Evolutionary conservation across 2,113 vertebrate genomes (phyloP).

Genomic region (Argyrosomus japonicus): DNA sequence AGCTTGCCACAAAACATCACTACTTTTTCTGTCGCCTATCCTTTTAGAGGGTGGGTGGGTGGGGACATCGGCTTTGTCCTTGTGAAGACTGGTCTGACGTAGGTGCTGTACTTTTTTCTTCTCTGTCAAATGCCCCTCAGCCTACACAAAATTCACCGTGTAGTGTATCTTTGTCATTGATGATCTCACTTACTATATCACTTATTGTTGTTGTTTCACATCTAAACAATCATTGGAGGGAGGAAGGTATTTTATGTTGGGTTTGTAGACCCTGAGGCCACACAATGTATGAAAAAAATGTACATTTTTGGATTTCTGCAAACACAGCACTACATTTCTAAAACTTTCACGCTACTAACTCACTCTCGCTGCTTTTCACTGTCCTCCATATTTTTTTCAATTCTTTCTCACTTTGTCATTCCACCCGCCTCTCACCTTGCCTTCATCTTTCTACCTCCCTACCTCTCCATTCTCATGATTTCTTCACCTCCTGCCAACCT

Average conservation of each 20-base stretch:
- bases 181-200: not conserved
- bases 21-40: not conserved
- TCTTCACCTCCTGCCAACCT: constrained; percentile 16
- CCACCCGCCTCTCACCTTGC: not conserved
- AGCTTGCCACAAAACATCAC: constrained; percentile 20
- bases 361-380: not conserved
- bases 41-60: not conserved
- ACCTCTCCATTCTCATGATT: not conserved
- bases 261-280: constrained; percentile 1
- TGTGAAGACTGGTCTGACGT: constrained; percentile 8
- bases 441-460: not conserved
- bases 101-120: constrained; percentile 17
- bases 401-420: not conserved
- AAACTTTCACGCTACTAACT: not conserved
- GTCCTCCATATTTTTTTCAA: not conserved
- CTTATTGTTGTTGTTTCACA: not conserved
- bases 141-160: not conserved
- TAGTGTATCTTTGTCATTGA: not conserved
- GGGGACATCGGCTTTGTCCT: constrained; percentile 7
- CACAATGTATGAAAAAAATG: not conserved
- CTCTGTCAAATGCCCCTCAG: not conserved
- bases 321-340: not conserved
- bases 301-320: not conserved
- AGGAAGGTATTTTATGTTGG: not conserved
- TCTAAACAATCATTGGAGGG: not conserved